These are phyloP conservation scores for Leuctra nigra DNA, from an alignment of 2,888 invertebrate species.

Conservation along the genomic window DNA sequence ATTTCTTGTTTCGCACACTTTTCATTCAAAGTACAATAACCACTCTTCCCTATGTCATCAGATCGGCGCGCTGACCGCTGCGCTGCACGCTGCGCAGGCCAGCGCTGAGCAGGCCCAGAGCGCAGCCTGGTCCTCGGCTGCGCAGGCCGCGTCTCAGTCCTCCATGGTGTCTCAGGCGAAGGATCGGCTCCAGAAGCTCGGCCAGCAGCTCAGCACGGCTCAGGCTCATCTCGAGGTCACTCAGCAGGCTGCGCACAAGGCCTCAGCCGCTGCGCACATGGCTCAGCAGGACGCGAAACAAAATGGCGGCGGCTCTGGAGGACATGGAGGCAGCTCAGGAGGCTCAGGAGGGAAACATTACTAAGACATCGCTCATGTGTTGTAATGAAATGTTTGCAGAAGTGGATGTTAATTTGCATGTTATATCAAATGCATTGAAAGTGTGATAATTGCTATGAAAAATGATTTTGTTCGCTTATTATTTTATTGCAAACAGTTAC, in stretches of 20 bases:
- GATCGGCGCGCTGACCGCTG: conserved; percentile 55
- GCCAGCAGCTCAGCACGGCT: conserved; percentile 61
- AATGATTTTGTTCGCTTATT: too few relatives aligned
- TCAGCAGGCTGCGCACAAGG: conserved; percentile 61
- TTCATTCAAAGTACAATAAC: not conserved
- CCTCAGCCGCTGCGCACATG: conserved; percentile 58
- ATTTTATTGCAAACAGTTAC: too few relatives aligned
- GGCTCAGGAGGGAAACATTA: not conserved
- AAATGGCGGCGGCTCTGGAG: not conserved
- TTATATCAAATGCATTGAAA: too few relatives aligned
- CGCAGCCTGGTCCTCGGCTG: conserved; percentile 65
- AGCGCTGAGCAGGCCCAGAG: conserved; percentile 69
- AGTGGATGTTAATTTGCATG: too few relatives aligned
- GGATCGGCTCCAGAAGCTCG: conserved; percentile 56
- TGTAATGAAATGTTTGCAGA: too few relatives aligned
- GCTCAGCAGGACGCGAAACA: conserved; percentile 63
- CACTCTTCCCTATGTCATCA: conserved; percentile 2
- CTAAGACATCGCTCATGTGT: too few relatives aligned
- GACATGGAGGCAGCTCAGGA: not conserved
- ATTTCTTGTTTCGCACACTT: too few relatives aligned
- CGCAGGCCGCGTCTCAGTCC: conserved; percentile 69
- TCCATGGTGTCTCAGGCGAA: conserved; percentile 72
- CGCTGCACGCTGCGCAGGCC: conserved; percentile 68
- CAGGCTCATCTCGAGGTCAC: conserved; percentile 71
- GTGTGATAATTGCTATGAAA: too few relatives aligned